These are phyloP conservation scores for Lipotes vexillifer DNA, from an alignment of 2,113 vertebrate species.

Conservation along the genomic window DNA sequence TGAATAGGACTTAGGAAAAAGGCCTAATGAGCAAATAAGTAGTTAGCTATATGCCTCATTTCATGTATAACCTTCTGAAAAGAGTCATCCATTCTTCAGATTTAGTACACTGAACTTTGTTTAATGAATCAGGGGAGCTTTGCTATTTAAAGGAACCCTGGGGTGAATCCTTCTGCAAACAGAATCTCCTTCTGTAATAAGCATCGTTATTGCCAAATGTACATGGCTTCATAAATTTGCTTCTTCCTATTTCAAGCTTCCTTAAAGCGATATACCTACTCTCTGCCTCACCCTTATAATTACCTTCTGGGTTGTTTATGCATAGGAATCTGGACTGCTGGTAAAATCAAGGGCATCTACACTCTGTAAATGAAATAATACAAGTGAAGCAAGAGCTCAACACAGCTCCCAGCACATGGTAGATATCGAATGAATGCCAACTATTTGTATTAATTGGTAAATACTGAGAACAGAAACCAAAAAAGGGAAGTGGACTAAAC, in stretches of 20 bases:
- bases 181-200: constrained; percentile 4
- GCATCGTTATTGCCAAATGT: background rate
- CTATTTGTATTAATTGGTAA: background rate
- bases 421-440: background rate
- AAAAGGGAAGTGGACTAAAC: background rate
- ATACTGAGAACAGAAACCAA: background rate
- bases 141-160: background rate
- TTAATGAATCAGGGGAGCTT: background rate
- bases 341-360: background rate
- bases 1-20: background rate
- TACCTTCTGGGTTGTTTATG: background rate
- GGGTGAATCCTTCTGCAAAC: background rate
- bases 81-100: background rate
- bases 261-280: background rate
- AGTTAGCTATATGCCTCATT: background rate
- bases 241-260: background rate
- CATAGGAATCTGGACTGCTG: background rate
- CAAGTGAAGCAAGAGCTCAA: background rate
- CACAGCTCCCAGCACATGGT: background rate
- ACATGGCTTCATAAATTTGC: background rate
- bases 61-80: background rate
- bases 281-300: background rate
- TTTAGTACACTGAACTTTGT: background rate
- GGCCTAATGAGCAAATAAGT: background rate
- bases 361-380: background rate